Base-by-base conservation (phyloP, 2,113 vertebrate genomes). In the Sinocyclocheilus grahami region DNA sequence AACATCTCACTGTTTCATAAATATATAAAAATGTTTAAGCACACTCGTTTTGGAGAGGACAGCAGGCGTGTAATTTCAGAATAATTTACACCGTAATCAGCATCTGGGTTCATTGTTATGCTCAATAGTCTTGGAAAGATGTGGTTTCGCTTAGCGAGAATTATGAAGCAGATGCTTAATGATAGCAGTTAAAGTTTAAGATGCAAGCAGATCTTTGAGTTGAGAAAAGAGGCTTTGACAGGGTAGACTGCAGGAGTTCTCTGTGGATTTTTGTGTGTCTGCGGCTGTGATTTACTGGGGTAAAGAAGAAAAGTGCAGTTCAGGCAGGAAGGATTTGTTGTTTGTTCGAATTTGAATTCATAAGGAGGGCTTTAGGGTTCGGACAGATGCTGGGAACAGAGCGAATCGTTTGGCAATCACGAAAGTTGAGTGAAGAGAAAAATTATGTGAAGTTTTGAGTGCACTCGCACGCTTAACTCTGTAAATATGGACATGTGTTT, bases 351-450 rank as follows among this genome's bases (percentile, higher is more conserved):
- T 76, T 69, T 63, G 58, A 84, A 72, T 84, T 80, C 69, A 86
- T 18, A 60, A 71, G 48, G 82, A 71, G n/a, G 53, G 75, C 86
- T 88, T 88, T 86, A 67, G 85, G 71, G 75, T 81, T 84, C 82
- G 67, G 20, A 51, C 63, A 86, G 79, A 78, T 78, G 78, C 62
- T 83, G 30, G 79, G 62, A 88, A 79, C 72, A 69, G 78, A 78
- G 79, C 72, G 22, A 85, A 83, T 42, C 24, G 27, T 86, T 85
- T 83, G 83, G 78, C 78, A 80, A 87, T 74, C 55, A 71, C 3
- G 8, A 39, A 71, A 72, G 18, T 72, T 42, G 14, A 69, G 65
- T 33, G 65, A 69, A 69, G 65, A 69, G 65, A 33, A 33, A 16
- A 69, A 30, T 30, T 2, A 30, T 6, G 11, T 62, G 20, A 86